A percentile compares a stretch with the other conserved stretches of the same genome.
These are phyloP conservation scores for Phoxinus phoxinus DNA, from an alignment of 2,113 vertebrate species.

Conservation along the genomic window DNA sequence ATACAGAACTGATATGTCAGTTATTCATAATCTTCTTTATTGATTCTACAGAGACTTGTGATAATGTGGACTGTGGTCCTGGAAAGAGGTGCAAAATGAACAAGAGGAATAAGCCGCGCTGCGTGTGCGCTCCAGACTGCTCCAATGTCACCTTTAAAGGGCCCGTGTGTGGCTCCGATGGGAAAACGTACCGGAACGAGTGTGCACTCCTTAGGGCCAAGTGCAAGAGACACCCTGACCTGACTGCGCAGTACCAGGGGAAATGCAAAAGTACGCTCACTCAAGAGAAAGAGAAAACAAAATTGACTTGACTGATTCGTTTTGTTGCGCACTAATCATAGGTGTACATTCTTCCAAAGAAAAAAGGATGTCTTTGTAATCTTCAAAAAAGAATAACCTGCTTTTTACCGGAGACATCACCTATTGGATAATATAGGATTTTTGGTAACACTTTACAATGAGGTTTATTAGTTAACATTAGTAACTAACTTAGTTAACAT, in stretches of 20 bases:
- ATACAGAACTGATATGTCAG: background rate
- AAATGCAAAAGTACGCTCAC: slow-evolving; percentile 87
- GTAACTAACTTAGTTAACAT: no score
- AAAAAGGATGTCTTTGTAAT: background rate
- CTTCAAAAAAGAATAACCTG: background rate
- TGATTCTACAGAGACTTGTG: slow-evolving; percentile 81
- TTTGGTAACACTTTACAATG: no score
- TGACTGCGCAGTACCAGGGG: slow-evolving; percentile 89
- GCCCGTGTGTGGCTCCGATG: slow-evolving; percentile 86
- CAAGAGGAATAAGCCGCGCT: slow-evolving; percentile 89
- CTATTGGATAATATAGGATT: background rate
- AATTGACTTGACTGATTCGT: background rate
- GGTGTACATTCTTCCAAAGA: background rate
- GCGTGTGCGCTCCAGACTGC: slow-evolving; percentile 89
- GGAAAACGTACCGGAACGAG: slow-evolving; percentile 88
- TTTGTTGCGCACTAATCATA: background rate
- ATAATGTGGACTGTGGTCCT: slow-evolving; percentile 87
- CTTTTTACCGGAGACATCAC: background rate
- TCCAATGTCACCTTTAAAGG: slow-evolving; percentile 88
- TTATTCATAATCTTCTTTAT: background rate
- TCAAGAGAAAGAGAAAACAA: background rate
- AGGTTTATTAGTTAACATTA: no score
- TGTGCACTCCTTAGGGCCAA: slow-evolving; percentile 87
- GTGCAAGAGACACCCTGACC: slow-evolving; percentile 86
- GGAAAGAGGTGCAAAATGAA: slow-evolving; percentile 91